A percentile compares a stretch with the other conserved stretches of the same genome.
phyloP scores from a whole-genome alignment of 2,113 vertebrate genomes.

The Semnornis frantzii region DNA sequence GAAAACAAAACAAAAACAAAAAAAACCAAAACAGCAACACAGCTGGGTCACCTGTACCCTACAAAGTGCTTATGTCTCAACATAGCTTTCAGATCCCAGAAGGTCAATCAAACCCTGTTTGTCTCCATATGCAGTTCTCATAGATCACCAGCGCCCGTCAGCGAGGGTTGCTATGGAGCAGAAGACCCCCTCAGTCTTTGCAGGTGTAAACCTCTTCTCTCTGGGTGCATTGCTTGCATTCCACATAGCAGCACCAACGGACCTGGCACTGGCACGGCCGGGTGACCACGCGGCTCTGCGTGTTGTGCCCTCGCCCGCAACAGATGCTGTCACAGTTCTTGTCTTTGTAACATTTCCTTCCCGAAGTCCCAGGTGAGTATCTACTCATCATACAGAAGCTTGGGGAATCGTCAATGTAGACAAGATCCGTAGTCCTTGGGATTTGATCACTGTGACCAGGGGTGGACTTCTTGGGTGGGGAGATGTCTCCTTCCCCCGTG shows the following conservation, averaged over 20 bases:
- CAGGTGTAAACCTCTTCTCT: constrained; percentile 98
- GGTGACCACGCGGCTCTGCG: constrained; percentile 94
- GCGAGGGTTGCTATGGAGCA: not conserved
- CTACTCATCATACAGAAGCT: constrained; percentile 94
- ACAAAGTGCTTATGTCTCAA: constrained; percentile 73
- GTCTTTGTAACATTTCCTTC: constrained; percentile 96
- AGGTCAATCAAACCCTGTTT: constrained; percentile 70
- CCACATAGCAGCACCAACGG: constrained; percentile 98
- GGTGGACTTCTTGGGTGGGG: constrained; percentile 77
- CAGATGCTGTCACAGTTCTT: constrained; percentile 99
- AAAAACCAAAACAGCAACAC: constrained; percentile 50
- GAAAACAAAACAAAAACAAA: constrained; percentile 24
- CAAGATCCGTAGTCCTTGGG: constrained; percentile 92
- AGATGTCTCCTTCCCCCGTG: constrained; percentile 91
- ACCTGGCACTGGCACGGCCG: constrained; percentile 98
- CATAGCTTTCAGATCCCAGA: constrained; percentile 55
- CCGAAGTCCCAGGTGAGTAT: constrained; percentile 89
- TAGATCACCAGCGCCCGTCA: not conserved
- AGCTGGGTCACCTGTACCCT: constrained; percentile 65
- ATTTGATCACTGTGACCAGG: constrained; percentile 83
- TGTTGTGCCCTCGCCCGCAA: constrained; percentile 97
- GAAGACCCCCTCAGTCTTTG: constrained; percentile 80
- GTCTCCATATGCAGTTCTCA: constrained; percentile 51
- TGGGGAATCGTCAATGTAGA: constrained; percentile 97
- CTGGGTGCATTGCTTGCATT: constrained; percentile 98